A percentile compares a stretch with the other conserved stretches of the same genome.
Conservation (phyloP, 2,113 vertebrate genomes). For the Grantiella picta region DNA sequence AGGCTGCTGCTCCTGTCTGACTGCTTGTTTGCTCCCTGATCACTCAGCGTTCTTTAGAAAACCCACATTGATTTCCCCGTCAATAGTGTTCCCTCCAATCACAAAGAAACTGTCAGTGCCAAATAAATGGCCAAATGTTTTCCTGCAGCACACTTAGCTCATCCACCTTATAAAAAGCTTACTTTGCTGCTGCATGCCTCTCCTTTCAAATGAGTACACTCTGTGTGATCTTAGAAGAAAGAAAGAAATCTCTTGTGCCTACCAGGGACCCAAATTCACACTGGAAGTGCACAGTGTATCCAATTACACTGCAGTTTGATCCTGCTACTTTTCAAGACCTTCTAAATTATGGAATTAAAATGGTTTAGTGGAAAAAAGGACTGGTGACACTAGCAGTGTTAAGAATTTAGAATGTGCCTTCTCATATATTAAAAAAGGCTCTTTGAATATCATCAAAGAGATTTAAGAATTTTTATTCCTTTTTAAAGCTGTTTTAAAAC, state of each 20-base stretch:
- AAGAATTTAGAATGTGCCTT: conserved; percentile 74
- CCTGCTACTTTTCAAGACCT: conserved; percentile 59
- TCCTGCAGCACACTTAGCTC: conserved; percentile 38
- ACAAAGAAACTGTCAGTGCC: conserved; percentile 54
- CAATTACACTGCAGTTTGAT: conserved; percentile 56
- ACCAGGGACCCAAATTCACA: conserved; percentile 28
- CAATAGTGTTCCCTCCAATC: conserved; percentile 65
- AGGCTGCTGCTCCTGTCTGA: not conserved
- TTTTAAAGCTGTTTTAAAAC: conserved; percentile 71
- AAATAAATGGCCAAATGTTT: conserved; percentile 60
- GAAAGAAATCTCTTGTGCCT: conserved; percentile 20
- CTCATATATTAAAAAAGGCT: conserved; percentile 72
- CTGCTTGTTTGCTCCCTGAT: conserved; percentile 40
- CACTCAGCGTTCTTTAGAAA: conserved; percentile 37
- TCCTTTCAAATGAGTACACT: not conserved
- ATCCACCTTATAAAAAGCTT: conserved; percentile 15
- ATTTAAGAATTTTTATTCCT: conserved; percentile 74
- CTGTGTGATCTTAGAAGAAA: conserved; percentile 22
- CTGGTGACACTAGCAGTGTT: conserved; percentile 67
- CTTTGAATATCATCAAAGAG: conserved; percentile 80
- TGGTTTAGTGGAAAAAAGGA: conserved; percentile 55
- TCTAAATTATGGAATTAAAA: conserved; percentile 76
- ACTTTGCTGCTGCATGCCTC: not conserved
- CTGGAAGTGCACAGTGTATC: conserved; percentile 2
- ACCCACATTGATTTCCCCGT: conserved; percentile 68